A percentile compares a stretch with the other conserved stretches of the same genome.
Evolutionary conservation across 2,888 invertebrate genomes (phyloP).

Genomic region (Brachyptera risi): DNA sequence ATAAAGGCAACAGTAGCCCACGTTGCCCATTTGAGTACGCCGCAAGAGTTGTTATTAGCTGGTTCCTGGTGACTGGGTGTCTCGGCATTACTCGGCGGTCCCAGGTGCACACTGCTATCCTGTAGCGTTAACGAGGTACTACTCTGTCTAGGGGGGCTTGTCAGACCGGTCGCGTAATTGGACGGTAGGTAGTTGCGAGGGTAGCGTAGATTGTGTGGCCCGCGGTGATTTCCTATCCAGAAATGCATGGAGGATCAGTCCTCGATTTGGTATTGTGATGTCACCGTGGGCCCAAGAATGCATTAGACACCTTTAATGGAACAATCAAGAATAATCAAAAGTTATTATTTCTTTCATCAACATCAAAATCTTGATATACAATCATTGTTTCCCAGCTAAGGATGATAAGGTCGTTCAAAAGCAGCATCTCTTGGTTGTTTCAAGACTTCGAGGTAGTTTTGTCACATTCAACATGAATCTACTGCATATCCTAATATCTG

Average conservation of each 20-base stretch:
- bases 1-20: not conserved
- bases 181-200: not conserved
- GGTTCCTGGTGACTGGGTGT: not conserved
- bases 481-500: no score
- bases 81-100: not conserved
- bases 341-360: no score
- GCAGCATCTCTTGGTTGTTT: no score
- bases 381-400: no score
- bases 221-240: slow-evolving; percentile 4
- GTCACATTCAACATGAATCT: no score
- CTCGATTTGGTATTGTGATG: not conserved
- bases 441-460: no score
- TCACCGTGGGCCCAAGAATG: not conserved
- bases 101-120: no score
- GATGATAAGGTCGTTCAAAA: no score
- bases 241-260: slow-evolving; percentile 4
- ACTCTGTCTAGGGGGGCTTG: not conserved
- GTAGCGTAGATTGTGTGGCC: not conserved
- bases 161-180: not conserved
- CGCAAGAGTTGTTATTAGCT: not conserved
- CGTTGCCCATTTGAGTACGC: slow-evolving; percentile 4
- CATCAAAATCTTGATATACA: no score
- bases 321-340: not conserved
- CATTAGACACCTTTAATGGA: slow-evolving; percentile 7
- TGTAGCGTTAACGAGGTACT: not conserved